Evolutionary conservation across 2,113 vertebrate species (phyloP).

Genomic region (Stigmatopora argus): DNA sequence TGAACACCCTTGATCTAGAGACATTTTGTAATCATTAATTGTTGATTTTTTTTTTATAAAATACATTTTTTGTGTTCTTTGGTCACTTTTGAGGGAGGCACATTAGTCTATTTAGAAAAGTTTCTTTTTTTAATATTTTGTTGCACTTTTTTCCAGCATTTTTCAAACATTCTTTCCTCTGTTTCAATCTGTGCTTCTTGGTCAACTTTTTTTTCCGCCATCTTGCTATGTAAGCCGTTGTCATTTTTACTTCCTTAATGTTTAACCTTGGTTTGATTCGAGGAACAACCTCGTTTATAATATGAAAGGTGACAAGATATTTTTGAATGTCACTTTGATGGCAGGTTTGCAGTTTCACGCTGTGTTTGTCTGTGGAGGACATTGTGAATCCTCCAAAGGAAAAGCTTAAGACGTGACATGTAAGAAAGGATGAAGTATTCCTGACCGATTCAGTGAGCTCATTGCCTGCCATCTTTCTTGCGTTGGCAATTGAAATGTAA

Average conservation of each 20-base stretch:
- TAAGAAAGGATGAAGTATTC: slow-evolving; percentile 22
- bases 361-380: background rate
- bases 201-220: background rate
- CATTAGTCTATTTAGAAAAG: background rate
- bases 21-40: background rate
- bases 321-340: background rate
- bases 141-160: background rate
- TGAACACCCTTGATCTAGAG: no score
- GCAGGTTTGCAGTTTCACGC: background rate
- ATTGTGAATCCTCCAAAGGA: background rate
- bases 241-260: background rate
- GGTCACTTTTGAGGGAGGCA: no score
- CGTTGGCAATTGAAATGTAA: slow-evolving; percentile 64
- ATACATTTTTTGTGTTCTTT: background rate
- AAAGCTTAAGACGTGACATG: background rate
- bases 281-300: background rate
- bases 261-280: background rate
- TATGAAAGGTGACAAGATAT: background rate
- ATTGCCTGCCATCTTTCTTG: slow-evolving; percentile 40
- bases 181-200: background rate
- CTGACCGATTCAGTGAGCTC: slow-evolving; percentile 41
- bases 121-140: no score
- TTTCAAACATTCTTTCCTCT: background rate
- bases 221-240: background rate
- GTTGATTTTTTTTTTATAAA: background rate